Conservation (phyloP, 2,888 invertebrate genomes). For the Eupithecia vulgata region DNA sequence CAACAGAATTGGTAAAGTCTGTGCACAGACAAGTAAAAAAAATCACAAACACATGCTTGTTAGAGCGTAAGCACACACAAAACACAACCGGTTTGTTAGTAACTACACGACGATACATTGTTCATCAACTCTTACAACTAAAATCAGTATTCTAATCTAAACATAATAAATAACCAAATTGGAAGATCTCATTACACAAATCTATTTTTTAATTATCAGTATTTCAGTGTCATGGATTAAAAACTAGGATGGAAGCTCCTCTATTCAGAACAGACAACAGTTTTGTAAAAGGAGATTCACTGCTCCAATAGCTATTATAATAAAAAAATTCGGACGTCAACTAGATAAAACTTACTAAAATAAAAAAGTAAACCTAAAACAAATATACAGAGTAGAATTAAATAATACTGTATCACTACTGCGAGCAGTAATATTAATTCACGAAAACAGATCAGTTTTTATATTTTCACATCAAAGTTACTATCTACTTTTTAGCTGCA, state of each 20-base stretch:
- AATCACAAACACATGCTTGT: constrained; percentile 82
- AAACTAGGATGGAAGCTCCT: constrained; percentile 17
- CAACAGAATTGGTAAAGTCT: constrained; percentile 61
- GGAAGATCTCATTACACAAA: constrained; percentile 72
- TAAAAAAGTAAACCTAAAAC: constrained; percentile 71
- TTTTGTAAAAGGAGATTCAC: constrained; percentile 30
- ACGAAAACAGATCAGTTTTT: constrained; percentile 55
- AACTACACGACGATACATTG: constrained; percentile 77
- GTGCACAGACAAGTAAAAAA: constrained; percentile 44
- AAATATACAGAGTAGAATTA: constrained; percentile 79
- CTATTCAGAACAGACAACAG: constrained; percentile 16
- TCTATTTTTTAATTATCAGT: constrained; percentile 48
- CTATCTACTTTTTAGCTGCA: constrained; percentile 36
- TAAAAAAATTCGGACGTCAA: constrained; percentile 54
- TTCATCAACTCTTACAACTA: constrained; percentile 69
- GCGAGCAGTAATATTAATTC: constrained; percentile 69
- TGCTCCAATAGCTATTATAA: constrained; percentile 34
- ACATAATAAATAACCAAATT: constrained; percentile 78
- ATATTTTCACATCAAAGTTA: constrained; percentile 40
- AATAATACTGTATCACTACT: constrained; percentile 82
- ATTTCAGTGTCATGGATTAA: constrained; percentile 38
- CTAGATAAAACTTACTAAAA: constrained; percentile 68
- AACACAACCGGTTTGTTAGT: constrained; percentile 83
- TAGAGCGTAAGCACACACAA: constrained; percentile 78
- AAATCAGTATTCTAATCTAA: constrained; percentile 71